Percentiles rank a stretch among this genome's conserved stretches.
Conservation (phyloP, 1,140 invertebrate genomes). For the Teleopsis dalmanni region DNA sequence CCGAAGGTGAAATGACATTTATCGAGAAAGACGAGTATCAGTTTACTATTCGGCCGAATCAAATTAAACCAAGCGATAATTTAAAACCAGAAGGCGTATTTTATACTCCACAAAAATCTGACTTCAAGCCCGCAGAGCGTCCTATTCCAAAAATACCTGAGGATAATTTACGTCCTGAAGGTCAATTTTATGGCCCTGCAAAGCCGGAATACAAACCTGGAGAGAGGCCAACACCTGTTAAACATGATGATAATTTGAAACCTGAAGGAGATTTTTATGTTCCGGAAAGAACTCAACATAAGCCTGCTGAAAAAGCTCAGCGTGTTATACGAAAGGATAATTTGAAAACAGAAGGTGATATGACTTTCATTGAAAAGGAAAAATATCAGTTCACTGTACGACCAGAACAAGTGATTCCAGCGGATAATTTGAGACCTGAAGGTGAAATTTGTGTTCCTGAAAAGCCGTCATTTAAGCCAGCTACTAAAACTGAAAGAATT, state of each 20-base stretch:
- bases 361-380: slow-evolving; percentile 49
- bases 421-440: slow-evolving; percentile 54
- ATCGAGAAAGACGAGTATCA: slow-evolving; percentile 43
- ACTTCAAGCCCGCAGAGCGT: slow-evolving; percentile 48
- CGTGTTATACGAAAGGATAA: slow-evolving; percentile 49
- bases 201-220: slow-evolving; percentile 38
- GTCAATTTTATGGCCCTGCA: slow-evolving; percentile 18
- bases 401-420: slow-evolving; percentile 47
- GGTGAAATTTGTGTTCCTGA: slow-evolving; percentile 53
- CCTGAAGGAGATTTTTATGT: slow-evolving; percentile 52
- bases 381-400: slow-evolving; percentile 48
- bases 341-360: slow-evolving; percentile 54
- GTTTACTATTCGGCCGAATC: slow-evolving; percentile 41
- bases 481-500: slow-evolving; percentile 41
- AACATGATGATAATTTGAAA: slow-evolving; percentile 48
- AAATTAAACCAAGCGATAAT: slow-evolving; percentile 49
- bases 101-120: slow-evolving; percentile 36
- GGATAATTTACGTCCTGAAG: slow-evolving; percentile 39
- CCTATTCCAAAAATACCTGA: slow-evolving; percentile 48
- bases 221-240: slow-evolving; percentile 36
- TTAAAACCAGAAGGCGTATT: slow-evolving; percentile 53
- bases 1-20: slow-evolving; percentile 54
- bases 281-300: slow-evolving; percentile 44
- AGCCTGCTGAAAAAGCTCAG: slow-evolving; percentile 45
- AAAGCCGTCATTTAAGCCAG: slow-evolving; percentile 34